Base-by-base conservation (phyloP, 1,140 invertebrate species). In the Tetramorium parvispinum region DNA sequence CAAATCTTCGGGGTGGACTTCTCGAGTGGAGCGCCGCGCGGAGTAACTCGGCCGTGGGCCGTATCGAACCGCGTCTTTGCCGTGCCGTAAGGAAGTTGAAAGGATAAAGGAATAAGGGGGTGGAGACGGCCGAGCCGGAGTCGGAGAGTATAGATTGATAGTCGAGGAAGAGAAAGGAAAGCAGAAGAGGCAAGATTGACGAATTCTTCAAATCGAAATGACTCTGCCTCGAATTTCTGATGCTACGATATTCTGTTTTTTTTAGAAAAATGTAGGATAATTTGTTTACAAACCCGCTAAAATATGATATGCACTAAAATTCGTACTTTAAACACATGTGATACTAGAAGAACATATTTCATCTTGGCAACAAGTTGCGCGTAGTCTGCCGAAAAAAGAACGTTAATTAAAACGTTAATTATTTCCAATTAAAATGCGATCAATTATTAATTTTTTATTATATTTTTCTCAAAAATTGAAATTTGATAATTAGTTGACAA, bases 1-100 rank as follows among this genome's bases (percentile, higher is more conserved):
- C 90, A 91, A 91, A 91, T 91, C 90, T 91, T 91, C 86, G 83
- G 91, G 90, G 90, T 91, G 91, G 88, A 91, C 90, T 89, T 91
- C 88, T 91, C 88, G 89, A 90, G 89, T 88, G 77, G 65, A 21
- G 40, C 66, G 65, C 51, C 46, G 63, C 83, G 65, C 65, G 77
- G 65, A 76, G 89, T 79, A 86, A 90, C 87, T 90, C 87, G 89
- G 63, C 86, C 89, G 86, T 90, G 59, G 89, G 88, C 68, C 79
- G 81, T 90, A 90, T 90, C 89, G 86, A 90, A 57, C 89, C 71
- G 88, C 89, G 86, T 90, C 88, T 89, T 89, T 86, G 75, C 73
- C 55, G 73, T 79, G 73, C 78, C 40, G 79, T 75, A 75, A 90
- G 86, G 81, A 90, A 87, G 88, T 85, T 89, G 89, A 90, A 90